phyloP scores from a whole-genome alignment of 2,113 vertebrate species.

The Perognathus longimembris region DNA sequence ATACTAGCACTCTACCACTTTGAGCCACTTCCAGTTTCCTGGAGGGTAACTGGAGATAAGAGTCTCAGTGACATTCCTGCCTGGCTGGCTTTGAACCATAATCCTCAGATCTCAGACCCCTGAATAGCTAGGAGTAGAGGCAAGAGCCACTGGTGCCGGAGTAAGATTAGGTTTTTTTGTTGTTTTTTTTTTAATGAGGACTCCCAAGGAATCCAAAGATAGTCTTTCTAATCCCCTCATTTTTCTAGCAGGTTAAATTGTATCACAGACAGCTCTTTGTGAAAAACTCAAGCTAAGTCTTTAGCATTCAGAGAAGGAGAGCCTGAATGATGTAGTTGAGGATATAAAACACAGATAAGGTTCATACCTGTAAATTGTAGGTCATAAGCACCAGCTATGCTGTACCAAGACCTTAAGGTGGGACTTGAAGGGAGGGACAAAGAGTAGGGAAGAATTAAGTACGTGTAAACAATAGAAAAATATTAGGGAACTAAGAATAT shows the following conservation, averaged over 20 bases:
- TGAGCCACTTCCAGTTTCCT: too few relatives aligned
- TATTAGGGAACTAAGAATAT: slow-evolving; percentile 19
- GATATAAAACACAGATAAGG: background rate
- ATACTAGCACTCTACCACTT: too few relatives aligned
- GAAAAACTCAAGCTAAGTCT: background rate
- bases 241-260: slow-evolving; percentile 35
- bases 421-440: background rate
- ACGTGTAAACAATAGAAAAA: slow-evolving; percentile 28
- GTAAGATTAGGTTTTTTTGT: background rate
- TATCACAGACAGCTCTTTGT: background rate
- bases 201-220: background rate
- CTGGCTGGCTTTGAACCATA: too few relatives aligned
- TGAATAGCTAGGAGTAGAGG: too few relatives aligned
- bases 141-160: background rate
- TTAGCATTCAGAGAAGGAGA: slow-evolving; percentile 40
- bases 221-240: background rate
- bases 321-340: background rate
- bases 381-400: background rate
- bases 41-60: too few relatives aligned
- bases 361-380: background rate
- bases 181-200: background rate
- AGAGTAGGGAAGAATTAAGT: background rate
- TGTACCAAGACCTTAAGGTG: slow-evolving; percentile 7
- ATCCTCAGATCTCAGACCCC: too few relatives aligned
- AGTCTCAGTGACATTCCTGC: too few relatives aligned